phyloP scores from a whole-genome alignment of 2,797 vertebrate species.

The Hirundo rustica region DNA sequence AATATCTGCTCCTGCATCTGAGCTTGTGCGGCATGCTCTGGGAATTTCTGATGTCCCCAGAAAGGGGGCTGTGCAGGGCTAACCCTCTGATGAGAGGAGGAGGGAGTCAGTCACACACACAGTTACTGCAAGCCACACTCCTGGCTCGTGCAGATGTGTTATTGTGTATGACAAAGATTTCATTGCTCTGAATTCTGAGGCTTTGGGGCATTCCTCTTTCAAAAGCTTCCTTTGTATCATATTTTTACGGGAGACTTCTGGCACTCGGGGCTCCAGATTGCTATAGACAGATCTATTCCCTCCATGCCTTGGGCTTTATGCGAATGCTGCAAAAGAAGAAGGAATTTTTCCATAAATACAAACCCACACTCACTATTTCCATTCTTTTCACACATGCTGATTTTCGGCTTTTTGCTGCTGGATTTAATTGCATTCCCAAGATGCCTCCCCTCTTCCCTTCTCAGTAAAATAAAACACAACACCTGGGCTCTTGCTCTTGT shows the following conservation, averaged over 20 bases:
- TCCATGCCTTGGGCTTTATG: not conserved
- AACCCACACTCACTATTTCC: not conserved
- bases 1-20: not conserved
- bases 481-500: not conserved
- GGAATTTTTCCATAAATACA: conserved; percentile 12
- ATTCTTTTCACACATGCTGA: not conserved
- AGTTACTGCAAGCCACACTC: not conserved
- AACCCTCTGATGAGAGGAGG: not conserved
- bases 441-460: not conserved
- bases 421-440: not conserved
- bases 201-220: not conserved
- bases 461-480: not conserved
- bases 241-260: not conserved
- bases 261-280: not conserved
- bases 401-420: not conserved
- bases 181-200: not conserved
- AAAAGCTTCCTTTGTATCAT: not conserved
- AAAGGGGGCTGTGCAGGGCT: not conserved
- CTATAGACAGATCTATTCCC: not conserved
- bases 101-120: not conserved
- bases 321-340: not conserved
- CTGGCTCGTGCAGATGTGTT: not conserved
- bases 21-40: not conserved
- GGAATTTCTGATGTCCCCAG: not conserved
- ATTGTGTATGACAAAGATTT: not conserved